A percentile compares a stretch with the other conserved stretches of the same genome.
Conservation (phyloP, 2,888 invertebrate genomes). For the Podabrus alpinus region DNA sequence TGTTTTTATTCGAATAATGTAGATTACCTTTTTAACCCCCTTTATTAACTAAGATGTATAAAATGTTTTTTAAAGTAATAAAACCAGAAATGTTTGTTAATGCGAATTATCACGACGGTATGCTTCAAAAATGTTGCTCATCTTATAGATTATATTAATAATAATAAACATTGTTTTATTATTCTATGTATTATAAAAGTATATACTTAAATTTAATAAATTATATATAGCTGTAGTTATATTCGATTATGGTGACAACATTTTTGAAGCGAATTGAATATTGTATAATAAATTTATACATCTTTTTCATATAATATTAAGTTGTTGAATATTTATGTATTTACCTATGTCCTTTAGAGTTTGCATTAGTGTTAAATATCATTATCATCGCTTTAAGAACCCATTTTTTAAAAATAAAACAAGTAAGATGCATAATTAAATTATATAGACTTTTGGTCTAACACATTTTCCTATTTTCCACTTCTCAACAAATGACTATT, state of each 20-base stretch:
- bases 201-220: conserved; percentile 11
- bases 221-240: conserved; percentile 39
- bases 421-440: conserved; percentile 2
- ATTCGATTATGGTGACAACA: conserved; percentile 43
- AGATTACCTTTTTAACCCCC: not conserved
- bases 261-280: conserved; percentile 45
- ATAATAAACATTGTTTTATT: conserved; percentile 24
- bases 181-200: conserved; percentile 24
- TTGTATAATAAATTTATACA: conserved; percentile 49
- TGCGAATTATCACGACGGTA: conserved; percentile 36
- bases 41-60: not conserved
- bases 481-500: not conserved
- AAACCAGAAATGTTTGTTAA: conserved; percentile 41
- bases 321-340: conserved; percentile 52
- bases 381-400: conserved; percentile 56
- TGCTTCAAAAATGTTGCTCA: conserved; percentile 47
- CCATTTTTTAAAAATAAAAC: conserved; percentile 50
- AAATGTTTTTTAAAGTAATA: not conserved
- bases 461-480: not conserved
- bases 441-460: not conserved
- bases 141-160: conserved; percentile 34
- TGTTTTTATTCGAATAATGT: conserved; percentile 3
- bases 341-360: conserved; percentile 52
- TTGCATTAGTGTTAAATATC: conserved; percentile 56
- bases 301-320: conserved; percentile 49